Evolutionary conservation across 1,140 invertebrate species (phyloP).

Genomic region (Scaptomyza graminum): DNA sequence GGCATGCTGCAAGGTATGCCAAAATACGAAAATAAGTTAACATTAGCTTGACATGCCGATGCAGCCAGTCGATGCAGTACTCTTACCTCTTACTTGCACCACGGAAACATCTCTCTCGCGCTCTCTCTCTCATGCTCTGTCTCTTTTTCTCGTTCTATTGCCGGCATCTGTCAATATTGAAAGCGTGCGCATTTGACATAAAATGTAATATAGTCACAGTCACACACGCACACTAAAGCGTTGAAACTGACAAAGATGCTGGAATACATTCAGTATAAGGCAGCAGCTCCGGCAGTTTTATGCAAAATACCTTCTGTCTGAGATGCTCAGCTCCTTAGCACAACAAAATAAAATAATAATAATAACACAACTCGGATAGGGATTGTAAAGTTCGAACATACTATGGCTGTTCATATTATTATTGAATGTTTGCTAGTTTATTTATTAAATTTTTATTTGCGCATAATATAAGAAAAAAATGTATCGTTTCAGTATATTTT

Average conservation of each 20-base stretch:
- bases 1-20: constrained; percentile 45
- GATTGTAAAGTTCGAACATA: too few relatives aligned
- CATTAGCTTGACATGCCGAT: constrained; percentile 68
- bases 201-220: constrained; percentile 76
- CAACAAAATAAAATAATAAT: too few relatives aligned
- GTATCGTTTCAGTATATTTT: too few relatives aligned
- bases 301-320: constrained; percentile 40
- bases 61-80: not conserved
- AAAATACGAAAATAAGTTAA: constrained; percentile 72
- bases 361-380: too few relatives aligned
- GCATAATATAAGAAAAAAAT: too few relatives aligned
- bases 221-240: constrained; percentile 17
- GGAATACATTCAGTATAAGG: constrained; percentile 7
- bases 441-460: too few relatives aligned
- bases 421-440: too few relatives aligned
- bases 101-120: constrained; percentile 38
- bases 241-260: constrained; percentile 21
- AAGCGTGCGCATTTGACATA: constrained; percentile 77
- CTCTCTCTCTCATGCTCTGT: not conserved
- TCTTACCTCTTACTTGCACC: too few relatives aligned
- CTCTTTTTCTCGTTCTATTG: constrained; percentile 3
- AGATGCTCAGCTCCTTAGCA: not conserved
- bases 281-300: constrained; percentile 30
- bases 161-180: constrained; percentile 74
- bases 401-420: too few relatives aligned